These are phyloP conservation scores for Agapetus fuscipes DNA, from an alignment of 2,888 invertebrate genomes.

Conservation along the genomic window DNA sequence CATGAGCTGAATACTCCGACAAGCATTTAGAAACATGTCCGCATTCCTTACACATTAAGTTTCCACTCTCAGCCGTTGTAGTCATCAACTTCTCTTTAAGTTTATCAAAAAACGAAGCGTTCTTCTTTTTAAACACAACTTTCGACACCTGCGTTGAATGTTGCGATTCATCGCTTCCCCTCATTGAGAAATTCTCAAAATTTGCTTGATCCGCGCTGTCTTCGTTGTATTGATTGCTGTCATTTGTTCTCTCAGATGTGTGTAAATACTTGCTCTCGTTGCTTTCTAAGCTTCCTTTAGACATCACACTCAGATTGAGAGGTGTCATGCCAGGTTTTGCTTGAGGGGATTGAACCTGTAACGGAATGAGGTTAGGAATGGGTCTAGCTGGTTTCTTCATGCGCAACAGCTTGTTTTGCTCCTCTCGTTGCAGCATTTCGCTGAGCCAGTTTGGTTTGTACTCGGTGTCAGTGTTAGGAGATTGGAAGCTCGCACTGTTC, in stretches of 20 bases:
- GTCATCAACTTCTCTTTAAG: conserved; percentile 65
- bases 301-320: conserved; percentile 25
- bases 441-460: background rate
- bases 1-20: conserved; percentile 72
- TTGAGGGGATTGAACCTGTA: conserved; percentile 44
- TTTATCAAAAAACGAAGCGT: conserved; percentile 73
- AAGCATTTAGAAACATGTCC: conserved; percentile 71
- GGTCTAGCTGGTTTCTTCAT: conserved; percentile 46
- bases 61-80: conserved; percentile 53
- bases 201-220: conserved; percentile 18
- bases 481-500: conserved; percentile 8
- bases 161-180: conserved; percentile 18
- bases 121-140: conserved; percentile 50
- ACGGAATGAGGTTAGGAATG: conserved; percentile 67
- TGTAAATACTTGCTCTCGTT: background rate
- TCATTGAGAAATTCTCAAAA: conserved; percentile 12
- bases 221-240: conserved; percentile 10
- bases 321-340: too few relatives aligned
- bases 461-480: conserved; percentile 4
- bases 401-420: conserved; percentile 20
- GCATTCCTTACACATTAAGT: conserved; percentile 59
- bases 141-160: conserved; percentile 21
- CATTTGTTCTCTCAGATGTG: background rate
- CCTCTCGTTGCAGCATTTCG: conserved; percentile 4
- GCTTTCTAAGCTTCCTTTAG: conserved; percentile 14